These are phyloP conservation scores for Varanus komodoensis DNA, from an alignment of 2,113 vertebrate species.

Conservation along the genomic window DNA sequence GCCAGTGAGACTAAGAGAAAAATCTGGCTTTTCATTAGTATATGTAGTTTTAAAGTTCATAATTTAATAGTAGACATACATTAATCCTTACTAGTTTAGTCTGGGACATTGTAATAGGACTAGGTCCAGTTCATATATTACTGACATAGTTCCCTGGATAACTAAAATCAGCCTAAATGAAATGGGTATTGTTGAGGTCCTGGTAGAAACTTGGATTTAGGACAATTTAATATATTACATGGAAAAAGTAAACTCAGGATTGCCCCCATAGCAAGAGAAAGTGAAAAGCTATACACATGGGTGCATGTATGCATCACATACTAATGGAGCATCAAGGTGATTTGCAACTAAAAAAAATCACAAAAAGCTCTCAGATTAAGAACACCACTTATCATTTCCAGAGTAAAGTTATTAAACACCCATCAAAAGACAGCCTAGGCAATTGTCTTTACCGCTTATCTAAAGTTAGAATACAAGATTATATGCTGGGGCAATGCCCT, in stretches of 20 bases:
- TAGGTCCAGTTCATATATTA: background rate
- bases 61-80: background rate
- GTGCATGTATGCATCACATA: background rate
- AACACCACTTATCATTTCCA: background rate
- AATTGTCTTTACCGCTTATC: too few relatives aligned
- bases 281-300: background rate
- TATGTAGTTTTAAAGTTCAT: constrained; percentile 46
- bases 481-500: background rate
- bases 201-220: background rate
- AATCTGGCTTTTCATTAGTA: constrained; percentile 46
- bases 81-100: constrained; percentile 10
- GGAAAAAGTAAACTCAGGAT: background rate
- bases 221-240: background rate
- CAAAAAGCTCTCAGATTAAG: background rate
- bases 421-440: too few relatives aligned
- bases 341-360: background rate
- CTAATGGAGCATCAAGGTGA: background rate
- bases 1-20: constrained; percentile 25
- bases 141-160: background rate
- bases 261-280: background rate
- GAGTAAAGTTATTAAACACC: too few relatives aligned
- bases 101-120: background rate
- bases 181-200: background rate
- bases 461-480: too few relatives aligned
- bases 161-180: constrained; percentile 1